These are phyloP conservation scores for Pygmarrhopalites habei DNA, from an alignment of 1,140 invertebrate species.

Conservation along the genomic window DNA sequence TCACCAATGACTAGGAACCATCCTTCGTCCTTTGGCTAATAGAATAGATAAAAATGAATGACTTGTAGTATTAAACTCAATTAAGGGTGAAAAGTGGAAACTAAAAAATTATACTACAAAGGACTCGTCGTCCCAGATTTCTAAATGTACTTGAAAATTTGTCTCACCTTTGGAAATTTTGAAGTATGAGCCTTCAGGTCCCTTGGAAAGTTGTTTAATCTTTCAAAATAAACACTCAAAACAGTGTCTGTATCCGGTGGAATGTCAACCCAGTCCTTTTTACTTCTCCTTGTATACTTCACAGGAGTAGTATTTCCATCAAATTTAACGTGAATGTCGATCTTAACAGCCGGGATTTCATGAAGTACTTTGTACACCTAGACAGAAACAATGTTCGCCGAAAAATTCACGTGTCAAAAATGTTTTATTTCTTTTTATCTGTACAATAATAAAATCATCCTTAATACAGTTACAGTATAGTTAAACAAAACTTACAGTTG, in stretches of 20 bases:
- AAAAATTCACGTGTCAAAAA: not conserved
- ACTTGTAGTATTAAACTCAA: not conserved
- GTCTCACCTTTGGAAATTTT: slow-evolving; percentile 36
- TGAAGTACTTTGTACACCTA: slow-evolving; percentile 53
- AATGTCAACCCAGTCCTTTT: slow-evolving; percentile 27
- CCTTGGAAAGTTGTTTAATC: slow-evolving; percentile 40
- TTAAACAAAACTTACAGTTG: slow-evolving; percentile 45
- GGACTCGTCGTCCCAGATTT: too few relatives aligned
- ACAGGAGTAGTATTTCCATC: slow-evolving; percentile 14
- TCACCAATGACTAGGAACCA: slow-evolving; percentile 87
- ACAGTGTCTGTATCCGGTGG: slow-evolving; percentile 32
- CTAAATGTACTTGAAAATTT: too few relatives aligned
- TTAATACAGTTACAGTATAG: not conserved
- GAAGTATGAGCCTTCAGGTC: slow-evolving; percentile 34
- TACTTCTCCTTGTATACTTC: slow-evolving; percentile 4
- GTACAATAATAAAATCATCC: not conserved
- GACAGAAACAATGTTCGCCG: not conserved
- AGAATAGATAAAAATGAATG: slow-evolving; percentile 1
- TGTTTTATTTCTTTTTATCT: slow-evolving; percentile 20
- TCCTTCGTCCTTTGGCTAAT: slow-evolving; percentile 83
- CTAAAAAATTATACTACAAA: too few relatives aligned
- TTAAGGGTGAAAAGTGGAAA: too few relatives aligned
- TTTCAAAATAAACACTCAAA: slow-evolving; percentile 29
- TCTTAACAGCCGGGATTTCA: slow-evolving; percentile 54
- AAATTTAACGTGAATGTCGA: slow-evolving; percentile 49